Evolutionary conservation across 2,797 vertebrate species (phyloP).

Genomic region (Echiichthys vipera): DNA sequence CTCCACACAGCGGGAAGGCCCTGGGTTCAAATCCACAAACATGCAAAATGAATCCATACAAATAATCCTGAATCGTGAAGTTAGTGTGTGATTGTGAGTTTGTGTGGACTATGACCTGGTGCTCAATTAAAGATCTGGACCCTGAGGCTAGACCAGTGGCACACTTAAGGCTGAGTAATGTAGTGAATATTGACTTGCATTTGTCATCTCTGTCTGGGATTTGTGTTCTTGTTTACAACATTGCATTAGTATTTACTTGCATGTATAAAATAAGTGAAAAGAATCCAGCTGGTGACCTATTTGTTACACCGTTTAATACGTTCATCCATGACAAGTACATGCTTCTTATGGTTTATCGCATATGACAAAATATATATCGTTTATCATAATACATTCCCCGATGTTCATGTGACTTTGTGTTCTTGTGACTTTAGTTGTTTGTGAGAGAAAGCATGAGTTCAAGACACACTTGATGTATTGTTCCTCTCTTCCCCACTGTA

Average conservation of each 20-base stretch:
- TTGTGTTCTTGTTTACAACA: not conserved
- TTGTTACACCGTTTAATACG: not conserved
- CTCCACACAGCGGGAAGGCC: not conserved
- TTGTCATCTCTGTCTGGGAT: not conserved
- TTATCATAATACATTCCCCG: not conserved
- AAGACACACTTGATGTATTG: not conserved
- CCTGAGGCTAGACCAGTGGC: not conserved
- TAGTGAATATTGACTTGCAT: not conserved
- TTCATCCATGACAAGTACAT: not conserved
- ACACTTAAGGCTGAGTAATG: no score
- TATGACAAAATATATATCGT: not conserved
- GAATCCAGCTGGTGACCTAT: not conserved
- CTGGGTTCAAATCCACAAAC: not conserved
- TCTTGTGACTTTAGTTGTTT: not conserved
- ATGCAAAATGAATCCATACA: not conserved
- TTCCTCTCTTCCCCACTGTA: not conserved
- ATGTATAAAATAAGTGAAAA: not conserved
- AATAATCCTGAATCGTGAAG: not conserved
- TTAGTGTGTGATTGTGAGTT: not conserved
- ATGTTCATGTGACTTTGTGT: not conserved
- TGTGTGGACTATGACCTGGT: no score
- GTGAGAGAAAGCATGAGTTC: not conserved
- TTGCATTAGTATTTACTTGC: not conserved
- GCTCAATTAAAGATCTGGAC: no score
- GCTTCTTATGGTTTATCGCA: not conserved